Base-by-base conservation (phyloP, 1,140 invertebrate genomes). In the Conus betulinus region DNA sequence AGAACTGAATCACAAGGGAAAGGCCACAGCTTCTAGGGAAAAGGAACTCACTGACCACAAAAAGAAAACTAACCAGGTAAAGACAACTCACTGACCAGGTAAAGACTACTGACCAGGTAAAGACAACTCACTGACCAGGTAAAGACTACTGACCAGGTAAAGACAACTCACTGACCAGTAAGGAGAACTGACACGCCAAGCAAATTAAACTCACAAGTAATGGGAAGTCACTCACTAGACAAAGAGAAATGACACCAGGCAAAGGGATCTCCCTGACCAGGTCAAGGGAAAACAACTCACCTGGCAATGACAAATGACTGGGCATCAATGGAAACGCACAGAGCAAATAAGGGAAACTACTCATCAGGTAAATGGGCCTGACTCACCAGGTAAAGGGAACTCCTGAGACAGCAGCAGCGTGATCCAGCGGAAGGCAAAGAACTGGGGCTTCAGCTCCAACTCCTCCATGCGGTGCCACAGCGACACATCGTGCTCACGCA, bases 381-480 rank as follows among this genome's bases (percentile, higher is more conserved):
- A 87, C n/a, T 27, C 76, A 67, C 94, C 94, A 88, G 99, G 99
- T 88, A 99, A 95, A 57, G 98, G 97, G 96, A 99, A 99, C 95
- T 99, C 99, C 96, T 99, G 99, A 39, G 98, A 99, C 3, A 99
- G 95, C 51, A 99, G 95, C n/a, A 99, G 95, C 0, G 98, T 99
- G 23, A 99, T 96, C 99, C 99, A 99, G 93, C 98, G 97, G 95
- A 99, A 99, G 93, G 98, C 98, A 93, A 98, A 99, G 95, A 98
- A 99, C 95, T 99, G 98, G 1, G 98, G 98, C 93, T 97, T 97
- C 4, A 99, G 95, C 93, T 98, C 98, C 93, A 98, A 97, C 85
- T 94, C 96, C 88, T 97, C 96, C 8, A 99, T 95, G 89, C 96
- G 96, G 60, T 97, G 95, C 96, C 97, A 98, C 23, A 99, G 96